Base-by-base conservation (phyloP, 2,888 invertebrate species). In the Psylliodes chrysocephalus region DNA sequence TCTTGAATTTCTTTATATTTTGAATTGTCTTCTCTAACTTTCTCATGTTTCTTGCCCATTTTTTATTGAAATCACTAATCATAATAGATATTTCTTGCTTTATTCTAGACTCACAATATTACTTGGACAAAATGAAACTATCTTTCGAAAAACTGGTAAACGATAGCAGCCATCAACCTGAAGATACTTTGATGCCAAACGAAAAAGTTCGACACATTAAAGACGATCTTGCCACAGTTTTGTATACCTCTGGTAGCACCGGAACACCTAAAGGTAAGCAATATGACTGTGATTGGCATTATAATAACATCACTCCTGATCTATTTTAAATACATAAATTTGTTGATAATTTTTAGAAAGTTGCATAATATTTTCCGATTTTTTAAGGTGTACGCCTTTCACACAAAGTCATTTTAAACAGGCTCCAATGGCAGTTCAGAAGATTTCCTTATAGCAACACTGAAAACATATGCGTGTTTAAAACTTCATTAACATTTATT, bases 241-340 rank as follows among this genome's bases (percentile, higher is more conserved):
- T 94, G 14, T 94, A 93, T 75, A 94, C 94, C 38, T 95, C 95
- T 19, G 96, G 95, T 10, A 95, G 95, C 77, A 95, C 95, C 0
- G 95, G 95, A 0, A 84, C 92, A 14, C 95, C 95, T 3, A 95
- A 95, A 88, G 95, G 93, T 86, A 76, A 69, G 22, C n/a, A n/a
- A n/a, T n/a, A n/a, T n/a, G n/a, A n/a, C n/a, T n/a, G n/a, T n/a
- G n/a, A n/a, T n/a, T n/a, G n/a, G n/a, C n/a, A n/a, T n/a, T n/a
- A n/a, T n/a, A n/a, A n/a, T n/a, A n/a, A n/a, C n/a, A n/a, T n/a
- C n/a, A n/a, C n/a, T n/a, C n/a, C n/a, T n/a, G n/a, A n/a, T n/a
- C n/a, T 40, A 53, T 19, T n/a, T n/a, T n/a, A n/a, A n/a, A n/a
- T n/a, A n/a, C n/a, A n/a, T n/a, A n/a, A n/a, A n/a, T n/a, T n/a